phyloP scores from a whole-genome alignment of 2,888 invertebrate species.

The Philopedon plagiatum region DNA sequence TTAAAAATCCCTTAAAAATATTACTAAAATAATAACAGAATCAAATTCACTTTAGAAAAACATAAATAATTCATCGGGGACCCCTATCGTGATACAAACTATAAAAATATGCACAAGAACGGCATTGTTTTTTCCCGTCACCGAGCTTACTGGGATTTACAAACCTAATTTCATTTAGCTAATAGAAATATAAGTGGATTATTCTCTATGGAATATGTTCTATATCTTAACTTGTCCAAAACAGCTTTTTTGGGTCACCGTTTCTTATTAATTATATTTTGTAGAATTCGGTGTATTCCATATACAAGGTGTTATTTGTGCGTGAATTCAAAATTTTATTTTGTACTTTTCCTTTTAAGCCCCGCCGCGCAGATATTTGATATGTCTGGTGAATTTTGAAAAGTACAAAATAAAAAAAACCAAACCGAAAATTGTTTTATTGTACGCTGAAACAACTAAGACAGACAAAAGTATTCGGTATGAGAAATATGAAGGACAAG shows the following conservation, averaged over 20 bases:
- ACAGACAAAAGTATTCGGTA: too few relatives aligned
- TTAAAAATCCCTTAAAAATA: conserved; percentile 10
- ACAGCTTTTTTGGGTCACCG: not conserved
- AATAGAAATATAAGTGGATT: conserved; percentile 53
- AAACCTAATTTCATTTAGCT: conserved; percentile 61
- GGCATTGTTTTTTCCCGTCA: conserved; percentile 13
- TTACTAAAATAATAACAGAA: conserved; percentile 8
- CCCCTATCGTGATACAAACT: conserved; percentile 30
- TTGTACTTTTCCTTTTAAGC: too few relatives aligned
- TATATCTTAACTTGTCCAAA: conserved; percentile 2
- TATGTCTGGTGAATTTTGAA: too few relatives aligned
- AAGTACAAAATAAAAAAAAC: too few relatives aligned
- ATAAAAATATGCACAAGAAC: conserved; percentile 40
- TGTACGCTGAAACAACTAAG: too few relatives aligned
- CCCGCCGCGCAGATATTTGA: too few relatives aligned
- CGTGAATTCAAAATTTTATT: too few relatives aligned
- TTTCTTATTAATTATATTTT: too few relatives aligned
- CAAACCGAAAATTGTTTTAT: too few relatives aligned
- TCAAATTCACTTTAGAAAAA: conserved; percentile 36
- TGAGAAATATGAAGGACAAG: too few relatives aligned
- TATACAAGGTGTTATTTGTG: too few relatives aligned
- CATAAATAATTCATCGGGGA: conserved; percentile 43
- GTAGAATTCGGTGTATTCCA: too few relatives aligned
- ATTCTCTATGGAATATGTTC: not conserved
- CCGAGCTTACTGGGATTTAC: conserved; percentile 55